These are phyloP conservation scores for Hydraecia micacea DNA, from an alignment of 2,888 invertebrate species.

Conservation along the genomic window DNA sequence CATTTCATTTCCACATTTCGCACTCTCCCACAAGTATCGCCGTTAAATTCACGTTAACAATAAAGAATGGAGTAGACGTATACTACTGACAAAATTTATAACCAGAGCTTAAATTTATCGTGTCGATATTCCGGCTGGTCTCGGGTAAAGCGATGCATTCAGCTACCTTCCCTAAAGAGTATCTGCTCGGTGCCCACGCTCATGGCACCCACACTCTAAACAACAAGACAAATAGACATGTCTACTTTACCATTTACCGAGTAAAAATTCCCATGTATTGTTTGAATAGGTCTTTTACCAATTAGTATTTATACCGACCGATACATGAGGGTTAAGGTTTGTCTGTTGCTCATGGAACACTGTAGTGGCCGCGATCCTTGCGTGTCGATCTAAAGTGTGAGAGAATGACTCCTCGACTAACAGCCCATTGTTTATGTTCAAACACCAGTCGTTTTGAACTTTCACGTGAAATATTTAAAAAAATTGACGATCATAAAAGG, in stretches of 20 bases:
- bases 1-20: slow-evolving; percentile 62
- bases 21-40: slow-evolving; percentile 43
- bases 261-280: slow-evolving; percentile 89
- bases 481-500: slow-evolving; percentile 60
- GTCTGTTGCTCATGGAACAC: slow-evolving; percentile 80
- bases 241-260: slow-evolving; percentile 89
- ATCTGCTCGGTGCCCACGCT: slow-evolving; percentile 79
- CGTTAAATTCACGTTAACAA: slow-evolving; percentile 55
- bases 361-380: slow-evolving; percentile 77
- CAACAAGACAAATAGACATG: slow-evolving; percentile 88
- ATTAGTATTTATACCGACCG: slow-evolving; percentile 89
- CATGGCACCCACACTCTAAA: slow-evolving; percentile 89
- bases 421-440: slow-evolving; percentile 81
- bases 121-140: slow-evolving; percentile 55
- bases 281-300: slow-evolving; percentile 90
- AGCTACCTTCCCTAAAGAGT: slow-evolving; percentile 79
- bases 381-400: slow-evolving; percentile 76
- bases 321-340: slow-evolving; percentile 79
- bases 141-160: slow-evolving; percentile 71
- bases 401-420: slow-evolving; percentile 78
- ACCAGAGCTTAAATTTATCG: slow-evolving; percentile 59
- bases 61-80: slow-evolving; percentile 58
- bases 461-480: slow-evolving; percentile 72
- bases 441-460: slow-evolving; percentile 75
- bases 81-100: slow-evolving; percentile 62